A percentile compares a stretch with the other conserved stretches of the same genome.
Evolutionary conservation across 1,140 invertebrate species (phyloP).

Genomic region (Conus ventricosus): DNA sequence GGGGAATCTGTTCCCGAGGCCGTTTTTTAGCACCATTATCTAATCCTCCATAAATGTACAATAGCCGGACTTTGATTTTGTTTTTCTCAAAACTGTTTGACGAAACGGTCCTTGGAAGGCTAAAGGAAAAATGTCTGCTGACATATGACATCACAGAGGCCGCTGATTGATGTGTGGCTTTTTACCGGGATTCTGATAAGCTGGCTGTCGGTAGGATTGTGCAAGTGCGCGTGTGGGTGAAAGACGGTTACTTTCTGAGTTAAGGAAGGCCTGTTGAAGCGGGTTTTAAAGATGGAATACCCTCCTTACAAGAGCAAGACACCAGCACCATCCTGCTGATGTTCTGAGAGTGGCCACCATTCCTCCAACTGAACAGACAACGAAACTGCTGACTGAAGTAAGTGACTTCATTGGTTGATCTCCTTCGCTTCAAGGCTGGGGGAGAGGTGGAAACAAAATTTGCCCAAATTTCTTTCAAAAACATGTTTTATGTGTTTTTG

Average conservation of each 20-base stretch:
- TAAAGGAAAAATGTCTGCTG: background rate
- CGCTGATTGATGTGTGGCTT: background rate
- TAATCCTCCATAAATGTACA: background rate
- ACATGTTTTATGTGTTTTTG: no score
- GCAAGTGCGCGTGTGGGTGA: background rate
- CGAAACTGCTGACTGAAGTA: constrained; percentile 67
- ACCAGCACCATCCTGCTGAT: constrained; percentile 35
- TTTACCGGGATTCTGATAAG: constrained; percentile 10
- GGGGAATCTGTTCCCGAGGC: background rate
- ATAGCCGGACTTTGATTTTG: background rate
- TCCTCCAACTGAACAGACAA: constrained; percentile 54
- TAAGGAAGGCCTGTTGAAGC: background rate
- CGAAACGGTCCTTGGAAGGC: background rate
- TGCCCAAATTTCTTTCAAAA: no score
- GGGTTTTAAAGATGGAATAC: background rate
- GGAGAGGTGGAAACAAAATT: no score
- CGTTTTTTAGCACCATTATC: background rate
- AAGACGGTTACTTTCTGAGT: background rate
- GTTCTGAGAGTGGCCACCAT: constrained; percentile 61
- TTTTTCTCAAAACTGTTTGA: background rate
- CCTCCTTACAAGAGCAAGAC: constrained; percentile 5
- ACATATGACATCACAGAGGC: background rate
- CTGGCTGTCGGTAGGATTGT: background rate
- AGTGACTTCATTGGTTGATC: constrained; percentile 22
- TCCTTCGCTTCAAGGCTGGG: no score